These are phyloP conservation scores for Cryptoblepharus egeriae DNA, from an alignment of 2,797 vertebrate species.

Conservation along the genomic window DNA sequence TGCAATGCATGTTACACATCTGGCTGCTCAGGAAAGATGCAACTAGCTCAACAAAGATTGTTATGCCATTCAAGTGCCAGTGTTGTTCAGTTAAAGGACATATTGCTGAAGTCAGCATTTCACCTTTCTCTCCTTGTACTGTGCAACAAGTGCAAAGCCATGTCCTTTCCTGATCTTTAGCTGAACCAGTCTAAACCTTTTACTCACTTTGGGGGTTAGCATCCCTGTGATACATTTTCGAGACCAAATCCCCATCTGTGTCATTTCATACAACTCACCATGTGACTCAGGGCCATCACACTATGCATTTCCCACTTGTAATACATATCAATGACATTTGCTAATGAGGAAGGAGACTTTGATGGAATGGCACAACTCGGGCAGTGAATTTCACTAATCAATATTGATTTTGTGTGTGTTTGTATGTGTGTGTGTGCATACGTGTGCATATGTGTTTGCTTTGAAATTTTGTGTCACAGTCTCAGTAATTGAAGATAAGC, in stretches of 20 bases:
- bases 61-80: not conserved
- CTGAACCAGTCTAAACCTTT: not conserved
- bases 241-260: not conserved
- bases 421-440: not conserved
- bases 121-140: not conserved
- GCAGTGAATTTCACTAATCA: no score
- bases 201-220: not conserved
- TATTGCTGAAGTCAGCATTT: not conserved
- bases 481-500: not conserved
- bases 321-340: not conserved
- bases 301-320: not conserved
- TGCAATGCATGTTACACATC: not conserved
- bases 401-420: not conserved
- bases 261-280: not conserved
- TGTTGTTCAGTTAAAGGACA: not conserved
- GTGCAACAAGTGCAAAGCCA: not conserved
- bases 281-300: not conserved
- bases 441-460: no score
- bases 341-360: not conserved
- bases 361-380: not conserved
- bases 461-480: not conserved
- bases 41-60: not conserved
- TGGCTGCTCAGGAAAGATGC: not conserved
- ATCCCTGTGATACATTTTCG: not conserved
- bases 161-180: not conserved